A percentile compares a stretch with the other conserved stretches of the same genome.
Conservation (phyloP, 30 jellyfish, hydroid and myxozoan genomes). For the Chironex yamaguchii region DNA sequence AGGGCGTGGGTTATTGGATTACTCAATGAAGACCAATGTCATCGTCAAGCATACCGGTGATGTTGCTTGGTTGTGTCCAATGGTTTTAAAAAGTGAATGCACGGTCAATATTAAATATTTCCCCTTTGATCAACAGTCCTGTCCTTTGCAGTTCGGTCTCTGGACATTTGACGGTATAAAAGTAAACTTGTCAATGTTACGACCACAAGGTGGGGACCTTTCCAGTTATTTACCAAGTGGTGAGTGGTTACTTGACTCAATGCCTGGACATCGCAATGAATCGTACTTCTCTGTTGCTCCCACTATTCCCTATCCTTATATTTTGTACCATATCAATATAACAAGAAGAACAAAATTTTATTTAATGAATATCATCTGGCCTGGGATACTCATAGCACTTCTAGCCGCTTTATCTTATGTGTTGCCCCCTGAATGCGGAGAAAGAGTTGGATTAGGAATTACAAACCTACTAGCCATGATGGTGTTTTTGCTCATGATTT, state of each 20-base stretch:
- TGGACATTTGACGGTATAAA: constrained; percentile 81
- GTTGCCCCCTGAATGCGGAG: constrained; percentile 25
- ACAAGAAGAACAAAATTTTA: constrained; percentile 6
- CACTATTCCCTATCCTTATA: constrained; percentile 28
- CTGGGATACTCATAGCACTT: constrained; percentile 11
- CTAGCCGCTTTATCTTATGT: not conserved
- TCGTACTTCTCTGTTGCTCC: constrained; percentile 59
- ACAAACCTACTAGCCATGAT: not conserved
- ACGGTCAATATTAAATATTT: constrained; percentile 73
- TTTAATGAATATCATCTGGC: not conserved
- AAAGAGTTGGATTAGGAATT: constrained; percentile 6
- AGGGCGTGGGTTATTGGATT: constrained; percentile 79
- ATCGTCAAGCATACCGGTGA: constrained; percentile 46
- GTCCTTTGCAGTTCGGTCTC: constrained; percentile 87
- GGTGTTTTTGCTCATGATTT: not conserved
- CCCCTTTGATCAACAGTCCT: constrained; percentile 84
- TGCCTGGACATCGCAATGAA: constrained; percentile 50
- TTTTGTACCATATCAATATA: not conserved
- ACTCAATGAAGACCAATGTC: constrained; percentile 72
- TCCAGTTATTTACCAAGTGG: constrained; percentile 40
- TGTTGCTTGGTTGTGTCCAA: constrained; percentile 84
- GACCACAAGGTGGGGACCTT: constrained; percentile 53
- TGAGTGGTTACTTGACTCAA: constrained; percentile 69
- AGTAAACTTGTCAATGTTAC: constrained; percentile 36
- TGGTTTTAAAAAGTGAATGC: constrained; percentile 78